Evolutionary conservation across 2,113 vertebrate genomes (phyloP).

Genomic region (Neotragus moschatus): DNA sequence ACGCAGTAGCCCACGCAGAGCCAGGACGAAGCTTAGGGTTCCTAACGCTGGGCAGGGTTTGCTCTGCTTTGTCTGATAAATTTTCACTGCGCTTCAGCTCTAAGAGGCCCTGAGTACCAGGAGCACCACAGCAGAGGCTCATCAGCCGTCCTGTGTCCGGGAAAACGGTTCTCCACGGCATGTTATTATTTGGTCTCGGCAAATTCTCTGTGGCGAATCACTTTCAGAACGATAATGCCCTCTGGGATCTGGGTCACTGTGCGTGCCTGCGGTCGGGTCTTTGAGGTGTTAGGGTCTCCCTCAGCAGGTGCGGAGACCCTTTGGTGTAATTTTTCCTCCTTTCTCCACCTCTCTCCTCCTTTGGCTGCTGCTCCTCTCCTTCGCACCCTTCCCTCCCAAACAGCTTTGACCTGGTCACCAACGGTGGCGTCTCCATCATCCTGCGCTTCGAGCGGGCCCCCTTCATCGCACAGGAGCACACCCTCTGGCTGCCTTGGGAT

Average conservation of each 20-base stretch:
- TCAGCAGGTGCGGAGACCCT: background rate
- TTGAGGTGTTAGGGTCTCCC: background rate
- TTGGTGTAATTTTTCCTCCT: background rate
- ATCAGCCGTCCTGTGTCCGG: background rate
- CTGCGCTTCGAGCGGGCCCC: slow-evolving; percentile 95
- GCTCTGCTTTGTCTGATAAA: background rate
- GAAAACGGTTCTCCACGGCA: background rate
- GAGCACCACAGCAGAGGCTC: background rate
- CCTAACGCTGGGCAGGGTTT: background rate
- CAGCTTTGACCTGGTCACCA: slow-evolving; percentile 96
- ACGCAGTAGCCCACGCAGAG: background rate
- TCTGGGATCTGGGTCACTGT: background rate
- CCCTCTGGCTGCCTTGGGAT: slow-evolving; percentile 96
- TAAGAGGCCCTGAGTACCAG: background rate
- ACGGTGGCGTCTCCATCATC: slow-evolving; percentile 92
- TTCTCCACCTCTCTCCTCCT: background rate
- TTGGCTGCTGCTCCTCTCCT: background rate
- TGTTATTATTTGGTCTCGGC: background rate
- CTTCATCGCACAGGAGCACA: slow-evolving; percentile 98
- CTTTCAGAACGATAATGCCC: background rate
- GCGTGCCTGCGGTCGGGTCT: background rate
- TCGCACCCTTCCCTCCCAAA: slow-evolving; percentile 20
- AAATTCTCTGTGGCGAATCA: background rate
- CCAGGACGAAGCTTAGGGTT: background rate
- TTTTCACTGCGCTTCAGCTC: background rate